Percentiles rank a stretch among this genome's conserved stretches.
These are phyloP conservation scores for Lissocephala sabroskyi DNA, from an alignment of 2,888 invertebrate genomes.

Conservation along the genomic window DNA sequence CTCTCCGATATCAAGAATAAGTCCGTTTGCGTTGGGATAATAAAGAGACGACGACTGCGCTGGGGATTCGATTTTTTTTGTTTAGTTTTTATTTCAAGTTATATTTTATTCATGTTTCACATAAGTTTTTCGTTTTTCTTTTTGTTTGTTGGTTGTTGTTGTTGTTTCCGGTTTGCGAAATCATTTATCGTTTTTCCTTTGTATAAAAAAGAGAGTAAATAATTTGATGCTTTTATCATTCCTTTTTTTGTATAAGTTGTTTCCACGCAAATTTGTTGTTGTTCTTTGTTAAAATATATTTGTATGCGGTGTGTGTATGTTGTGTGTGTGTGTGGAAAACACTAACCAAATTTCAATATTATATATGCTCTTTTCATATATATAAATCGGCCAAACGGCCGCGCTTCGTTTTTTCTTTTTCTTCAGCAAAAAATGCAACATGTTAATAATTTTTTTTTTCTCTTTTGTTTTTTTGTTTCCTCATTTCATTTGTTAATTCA, in stretches of 20 bases:
- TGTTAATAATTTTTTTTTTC: slow-evolving; percentile 55
- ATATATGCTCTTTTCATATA: too few species aligned
- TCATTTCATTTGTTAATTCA: slow-evolving; percentile 28
- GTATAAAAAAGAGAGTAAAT: slow-evolving; percentile 70
- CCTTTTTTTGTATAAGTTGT: too few species aligned
- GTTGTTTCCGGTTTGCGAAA: slow-evolving; percentile 50
- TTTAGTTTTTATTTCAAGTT: slow-evolving; percentile 59
- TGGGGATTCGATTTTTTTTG: slow-evolving; percentile 1
- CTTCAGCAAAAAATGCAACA: slow-evolving; percentile 56
- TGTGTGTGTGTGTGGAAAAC: slow-evolving; percentile 35
- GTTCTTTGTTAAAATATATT: slow-evolving; percentile 55
- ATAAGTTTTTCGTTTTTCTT: slow-evolving; percentile 36
- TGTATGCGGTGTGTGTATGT: slow-evolving; percentile 23
- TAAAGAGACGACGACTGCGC: too few species aligned
- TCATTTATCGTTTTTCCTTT: slow-evolving; percentile 56
- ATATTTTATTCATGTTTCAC: slow-evolving; percentile 69
- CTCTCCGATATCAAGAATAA: too few species aligned
- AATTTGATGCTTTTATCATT: slow-evolving; percentile 55
- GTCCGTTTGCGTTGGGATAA: too few species aligned
- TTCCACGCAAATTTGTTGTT: slow-evolving; percentile 48
- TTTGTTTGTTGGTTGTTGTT: slow-evolving; percentile 18
- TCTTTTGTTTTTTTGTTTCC: slow-evolving; percentile 21
- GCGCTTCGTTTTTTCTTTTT: slow-evolving; percentile 29
- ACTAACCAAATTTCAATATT: slow-evolving; percentile 51
- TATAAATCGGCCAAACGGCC: too few species aligned